Base-by-base conservation (phyloP, 1,140 invertebrate genomes). In the Medauroidea extradentata region DNA sequence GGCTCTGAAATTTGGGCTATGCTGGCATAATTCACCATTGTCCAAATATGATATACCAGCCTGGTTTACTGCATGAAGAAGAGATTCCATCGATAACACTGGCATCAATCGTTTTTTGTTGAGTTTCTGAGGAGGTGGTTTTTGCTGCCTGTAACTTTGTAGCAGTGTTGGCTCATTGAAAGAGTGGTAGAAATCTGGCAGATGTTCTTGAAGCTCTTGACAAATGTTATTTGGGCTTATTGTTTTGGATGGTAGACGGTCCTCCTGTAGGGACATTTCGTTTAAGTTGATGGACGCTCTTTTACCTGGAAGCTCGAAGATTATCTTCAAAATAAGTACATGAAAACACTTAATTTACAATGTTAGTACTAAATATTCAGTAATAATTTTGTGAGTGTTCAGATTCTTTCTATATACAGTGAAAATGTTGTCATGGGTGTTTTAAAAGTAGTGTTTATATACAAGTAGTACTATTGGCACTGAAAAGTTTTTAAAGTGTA, bases 1-100 rank as follows among this genome's bases (percentile, higher is more conserved):
- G 0, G 75, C 77, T 14, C 76, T 73, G 51, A 75, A 73, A 34
- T 34, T 34, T 4, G 29, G 29, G 38, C 73, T 71, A 60, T 77
- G 75, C 59, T 72, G 67, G 60, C 71, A 72, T 41, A 72, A 63
- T 53, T 72, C 67, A 3, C 71, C 59, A 23, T 64, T 64, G 42
- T 63, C 51, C 44, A 53, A 29, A 25, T 57, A 62, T 21, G 51
- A 60, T 14, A 53, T 38, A 19, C 14, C 46, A 21, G 43, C 60
- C 24, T 59, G 59, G 21, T 55, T 63, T 5, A 61, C 54, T 8
- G 57, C 64, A 3, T 41, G 38, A 13, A 44, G 42, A 18, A 60
- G 57, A 8, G 57, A 56, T 23, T 55, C 52, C 24, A 67, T 49
- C 2, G 42, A 63, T 39, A 63, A 43, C 18, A 62, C 55, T 2